Base-by-base conservation (phyloP, 2,113 vertebrate genomes). In the Brachyistius frenatus region DNA sequence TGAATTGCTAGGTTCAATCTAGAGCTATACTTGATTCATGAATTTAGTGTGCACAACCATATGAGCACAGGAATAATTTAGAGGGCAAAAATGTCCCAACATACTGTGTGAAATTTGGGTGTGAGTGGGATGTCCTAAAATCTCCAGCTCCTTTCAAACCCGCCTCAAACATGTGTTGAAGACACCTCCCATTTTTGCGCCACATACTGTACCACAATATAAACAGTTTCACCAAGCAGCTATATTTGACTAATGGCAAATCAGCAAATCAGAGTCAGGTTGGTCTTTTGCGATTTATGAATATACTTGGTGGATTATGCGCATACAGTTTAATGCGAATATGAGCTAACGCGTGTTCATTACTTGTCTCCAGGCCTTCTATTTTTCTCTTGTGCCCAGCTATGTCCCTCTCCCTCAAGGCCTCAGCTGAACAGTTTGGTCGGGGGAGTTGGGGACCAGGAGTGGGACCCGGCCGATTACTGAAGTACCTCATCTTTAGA, bases 401-500 rank as follows among this genome's bases (percentile, higher is more conserved):
- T 3, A 94, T 95, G 72, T 96, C 94, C 78, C 95, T 96, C 66
- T 99, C 98, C 81, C 97, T 98, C 61, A 96, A 73, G 47, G 88
- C 94, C 87, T 99, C 97, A 2, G 86, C 89, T 23, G 97, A 95
- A 73, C 93, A 96, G 87, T 97, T 99, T 32, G 98, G 97, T 89
- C 94, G 95, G 60, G 98, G 98, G 13, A 99, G 93, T 70, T 96
- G 96, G 64, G 91, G 94, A 49, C 97, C 97, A 55, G 96, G 96
- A 30, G 97, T 99, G 10, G 98, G 97, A 44, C 89, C 96, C 44
- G 98, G 98, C 15, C 96, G 93, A 75, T 96, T 99, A 91, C 96
- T 97, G 89, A 99, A 99, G 94, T 99, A 99, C 1, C 77, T 94
- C 85, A 95, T 96, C 89, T 97, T 97, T 66, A 99, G 86, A 54